Evolutionary conservation across 2,113 vertebrate species (phyloP).

Genomic region (Sminthopsis crassicaudata): DNA sequence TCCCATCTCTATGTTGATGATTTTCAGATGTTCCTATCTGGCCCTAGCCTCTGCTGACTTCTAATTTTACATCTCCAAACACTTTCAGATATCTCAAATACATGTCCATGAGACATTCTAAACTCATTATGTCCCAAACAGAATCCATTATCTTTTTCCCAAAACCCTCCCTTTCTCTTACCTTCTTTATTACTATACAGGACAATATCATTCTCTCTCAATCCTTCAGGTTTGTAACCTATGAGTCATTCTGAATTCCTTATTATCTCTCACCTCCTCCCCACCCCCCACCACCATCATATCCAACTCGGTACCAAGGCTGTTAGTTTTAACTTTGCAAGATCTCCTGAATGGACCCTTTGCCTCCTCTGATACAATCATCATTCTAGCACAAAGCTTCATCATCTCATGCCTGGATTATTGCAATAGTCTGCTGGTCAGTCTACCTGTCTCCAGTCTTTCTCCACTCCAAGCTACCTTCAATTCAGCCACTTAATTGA

Average conservation of each 20-base stretch:
- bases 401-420: no score
- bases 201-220: not conserved
- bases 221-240: not conserved
- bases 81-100: not conserved
- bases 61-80: not conserved
- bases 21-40: not conserved
- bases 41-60: not conserved
- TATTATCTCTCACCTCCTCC: not conserved
- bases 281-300: not conserved
- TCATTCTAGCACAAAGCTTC: not conserved
- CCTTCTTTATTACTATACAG: not conserved
- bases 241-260: not conserved
- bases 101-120: not conserved
- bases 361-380: not conserved
- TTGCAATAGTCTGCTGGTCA: not conserved
- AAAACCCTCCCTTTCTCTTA: not conserved
- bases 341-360: not conserved
- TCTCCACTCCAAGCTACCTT: not conserved
- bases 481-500: not conserved
- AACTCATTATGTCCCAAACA: not conserved
- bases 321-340: not conserved
- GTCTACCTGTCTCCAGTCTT: not conserved
- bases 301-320: not conserved
- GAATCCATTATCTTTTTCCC: not conserved
- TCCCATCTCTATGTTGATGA: not conserved